Conservation (phyloP, 2,797 vertebrate species). For the Balearica regulorum region DNA sequence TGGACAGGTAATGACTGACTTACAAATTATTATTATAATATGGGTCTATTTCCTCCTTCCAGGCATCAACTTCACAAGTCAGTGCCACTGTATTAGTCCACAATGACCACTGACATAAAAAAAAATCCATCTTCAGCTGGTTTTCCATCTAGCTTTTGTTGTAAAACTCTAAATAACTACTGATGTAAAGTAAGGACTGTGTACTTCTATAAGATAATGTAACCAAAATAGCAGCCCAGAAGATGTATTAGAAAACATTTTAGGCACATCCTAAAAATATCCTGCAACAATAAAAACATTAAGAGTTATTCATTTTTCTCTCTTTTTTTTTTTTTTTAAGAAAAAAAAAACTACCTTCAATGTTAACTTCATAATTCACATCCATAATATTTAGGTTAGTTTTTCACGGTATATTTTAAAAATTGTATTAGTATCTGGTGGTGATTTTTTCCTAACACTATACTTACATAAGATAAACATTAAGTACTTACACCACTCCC, state of each 20-base stretch:
- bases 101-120: not conserved
- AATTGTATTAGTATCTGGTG: constrained; percentile 67
- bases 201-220: not conserved
- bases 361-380: not conserved
- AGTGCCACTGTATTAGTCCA: not conserved
- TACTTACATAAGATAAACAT: constrained; percentile 82
- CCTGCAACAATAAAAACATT: not conserved
- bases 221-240: not conserved
- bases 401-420: constrained; percentile 37
- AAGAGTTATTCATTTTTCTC: not conserved
- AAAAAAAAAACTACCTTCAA: not conserved
- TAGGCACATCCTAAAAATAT: not conserved
- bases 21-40: not conserved
- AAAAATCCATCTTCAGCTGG: not conserved
- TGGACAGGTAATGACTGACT: not conserved
- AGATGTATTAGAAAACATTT: not conserved
- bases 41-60: not conserved
- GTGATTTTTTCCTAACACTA: constrained; percentile 77
- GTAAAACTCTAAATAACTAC: not conserved
- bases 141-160: not conserved
- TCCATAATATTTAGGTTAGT: constrained; percentile 13
- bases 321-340: too few species aligned
- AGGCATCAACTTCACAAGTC: not conserved
- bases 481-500: constrained; percentile 77
- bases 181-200: not conserved